phyloP scores from a whole-genome alignment of 2,113 vertebrate species.

The Tautogolabrus adspersus region DNA sequence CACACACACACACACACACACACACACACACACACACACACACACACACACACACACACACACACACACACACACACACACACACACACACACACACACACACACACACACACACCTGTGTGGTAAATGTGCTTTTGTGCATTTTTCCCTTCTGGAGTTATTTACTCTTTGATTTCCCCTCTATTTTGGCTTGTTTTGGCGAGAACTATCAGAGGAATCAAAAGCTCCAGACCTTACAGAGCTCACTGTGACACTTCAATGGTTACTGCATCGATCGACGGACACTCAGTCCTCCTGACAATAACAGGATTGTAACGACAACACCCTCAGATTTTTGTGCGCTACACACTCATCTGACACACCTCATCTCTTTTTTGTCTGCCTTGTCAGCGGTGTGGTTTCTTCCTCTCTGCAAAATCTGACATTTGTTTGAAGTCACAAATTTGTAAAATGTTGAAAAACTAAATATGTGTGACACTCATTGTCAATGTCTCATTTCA shows the following conservation, averaged over 20 bases:
- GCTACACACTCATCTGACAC: neutral
- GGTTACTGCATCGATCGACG: too few species aligned
- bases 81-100: too few species aligned
- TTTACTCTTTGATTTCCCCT: neutral
- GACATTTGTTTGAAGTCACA: constrained; percentile 11
- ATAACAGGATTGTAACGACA: neutral
- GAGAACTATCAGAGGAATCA: neutral
- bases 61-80: neutral
- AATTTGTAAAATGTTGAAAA: too few species aligned
- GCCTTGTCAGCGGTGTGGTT: constrained; percentile 37
- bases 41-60: neutral
- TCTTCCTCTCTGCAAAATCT: constrained; percentile 15
- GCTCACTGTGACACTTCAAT: neutral
- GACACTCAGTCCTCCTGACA: neutral
- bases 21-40: neutral
- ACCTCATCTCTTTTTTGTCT: neutral
- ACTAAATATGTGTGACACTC: too few species aligned
- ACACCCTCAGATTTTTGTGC: neutral
- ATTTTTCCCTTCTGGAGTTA: too few species aligned
- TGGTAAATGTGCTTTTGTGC: neutral
- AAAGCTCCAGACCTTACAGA: too few species aligned
- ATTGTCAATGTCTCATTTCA: too few species aligned
- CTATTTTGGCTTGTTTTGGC: neutral
- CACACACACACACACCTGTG: too few species aligned
- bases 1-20: neutral